Evolutionary conservation across 2,888 invertebrate genomes (phyloP), one percentile per base, ranked within the genome.

Genomic region (Conops quadrifasciatus): DNA sequence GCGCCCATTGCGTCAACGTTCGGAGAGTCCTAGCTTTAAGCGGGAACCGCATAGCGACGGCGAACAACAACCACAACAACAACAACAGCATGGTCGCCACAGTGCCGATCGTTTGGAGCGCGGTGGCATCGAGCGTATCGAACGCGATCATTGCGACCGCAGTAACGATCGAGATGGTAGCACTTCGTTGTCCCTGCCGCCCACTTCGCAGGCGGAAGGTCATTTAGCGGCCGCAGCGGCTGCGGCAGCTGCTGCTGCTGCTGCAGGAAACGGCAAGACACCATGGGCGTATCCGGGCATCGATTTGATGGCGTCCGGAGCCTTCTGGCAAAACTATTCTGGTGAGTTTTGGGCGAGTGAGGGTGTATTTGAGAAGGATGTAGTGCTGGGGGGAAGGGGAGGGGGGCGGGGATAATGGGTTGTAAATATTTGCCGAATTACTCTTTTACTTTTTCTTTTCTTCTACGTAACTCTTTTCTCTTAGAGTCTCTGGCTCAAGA

Each of bases 281-380:
- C 84, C 85, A 26, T 92, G 92, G 92, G 90, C 90, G 78, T 92
- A 91, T 85, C 85, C 90, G 47, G 91, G 91, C 68, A 88, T 92
- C 76, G 94, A 94, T 87, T 90, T 94, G 85, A 94, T 95, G 90
- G 92, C 93, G 80, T 92, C 92, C 69, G 94, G 94, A 51, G 94
- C 94, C 58, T 94, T 95, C 87, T 95, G 94, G 94, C 94, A 94
- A 85, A 95, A 94, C 85, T 95, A 95, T 87, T 94, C 94, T 83
- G 94, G 94, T 95, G 85, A 89, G 91, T 84, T 73, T 15, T 9
- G 9, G 45, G 0, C 24, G 11, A 3, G 24, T 13, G 19, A 51
- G 26, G 28, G n/a, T 2, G 3, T 36, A 36, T 36, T 4, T 4
- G 4, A 9, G 36, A 4, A 36, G 5, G 9, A 36, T 36, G 28